Conservation (phyloP, 2,797 vertebrate species). For the Mus caroli region DNA sequence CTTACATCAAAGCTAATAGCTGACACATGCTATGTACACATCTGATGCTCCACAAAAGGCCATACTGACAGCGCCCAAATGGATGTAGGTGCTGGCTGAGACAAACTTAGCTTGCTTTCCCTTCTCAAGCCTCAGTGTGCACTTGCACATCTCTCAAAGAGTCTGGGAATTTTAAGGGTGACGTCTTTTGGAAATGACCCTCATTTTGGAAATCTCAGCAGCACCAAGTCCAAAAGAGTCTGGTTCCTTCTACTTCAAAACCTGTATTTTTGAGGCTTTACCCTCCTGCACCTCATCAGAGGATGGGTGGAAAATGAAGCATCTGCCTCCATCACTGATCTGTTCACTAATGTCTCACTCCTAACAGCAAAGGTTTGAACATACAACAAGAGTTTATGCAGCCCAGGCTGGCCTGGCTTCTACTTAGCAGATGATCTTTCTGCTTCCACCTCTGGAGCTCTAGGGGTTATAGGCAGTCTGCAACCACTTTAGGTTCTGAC, state of each 20-base stretch:
- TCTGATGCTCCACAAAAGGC: not conserved
- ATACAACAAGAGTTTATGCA: not conserved
- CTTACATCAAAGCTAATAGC: not conserved
- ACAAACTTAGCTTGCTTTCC: constrained; percentile 2
- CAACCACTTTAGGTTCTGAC: not conserved
- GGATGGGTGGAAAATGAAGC: constrained; percentile 7
- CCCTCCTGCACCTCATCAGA: not conserved
- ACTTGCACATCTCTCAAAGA: not conserved
- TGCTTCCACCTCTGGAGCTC: not conserved
- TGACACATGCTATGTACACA: not conserved
- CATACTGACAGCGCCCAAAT: constrained; percentile 6
- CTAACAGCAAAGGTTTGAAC: not conserved
- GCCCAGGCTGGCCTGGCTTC: not conserved
- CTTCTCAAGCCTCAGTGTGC: not conserved
- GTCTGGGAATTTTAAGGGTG: not conserved
- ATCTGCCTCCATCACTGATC: not conserved
- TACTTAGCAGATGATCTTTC: too few species aligned
- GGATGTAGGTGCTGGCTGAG: not conserved
- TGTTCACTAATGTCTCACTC: not conserved
- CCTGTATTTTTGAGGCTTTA: constrained; percentile 47
- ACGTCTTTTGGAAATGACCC: not conserved
- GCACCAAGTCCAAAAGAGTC: not conserved
- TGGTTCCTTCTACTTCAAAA: constrained; percentile 20
- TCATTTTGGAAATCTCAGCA: constrained; percentile 47
- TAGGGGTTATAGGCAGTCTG: not conserved